Evolutionary conservation across 1,140 invertebrate genomes (phyloP).

Genomic region (Trialeurodes vaporariorum): DNA sequence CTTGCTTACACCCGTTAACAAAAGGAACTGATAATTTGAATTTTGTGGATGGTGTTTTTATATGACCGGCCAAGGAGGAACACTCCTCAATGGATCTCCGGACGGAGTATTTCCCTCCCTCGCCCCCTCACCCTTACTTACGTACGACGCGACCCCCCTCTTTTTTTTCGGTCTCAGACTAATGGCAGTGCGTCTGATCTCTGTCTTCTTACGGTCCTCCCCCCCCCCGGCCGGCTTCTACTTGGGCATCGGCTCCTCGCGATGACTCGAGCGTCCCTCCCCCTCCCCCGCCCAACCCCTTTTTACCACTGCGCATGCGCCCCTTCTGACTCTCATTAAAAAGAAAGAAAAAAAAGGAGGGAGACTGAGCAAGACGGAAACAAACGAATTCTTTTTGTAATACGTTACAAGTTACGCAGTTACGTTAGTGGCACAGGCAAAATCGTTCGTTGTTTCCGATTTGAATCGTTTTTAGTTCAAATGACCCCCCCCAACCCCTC

Average conservation of each 20-base stretch:
- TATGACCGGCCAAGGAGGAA: background rate
- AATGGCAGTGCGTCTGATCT: background rate
- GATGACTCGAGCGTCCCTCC: too few species aligned
- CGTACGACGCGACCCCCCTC: too few species aligned
- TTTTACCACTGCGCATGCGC: too few species aligned
- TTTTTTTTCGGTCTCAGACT: too few species aligned
- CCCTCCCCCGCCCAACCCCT: background rate
- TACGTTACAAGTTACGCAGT: background rate
- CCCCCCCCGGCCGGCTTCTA: too few species aligned
- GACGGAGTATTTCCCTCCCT: background rate
- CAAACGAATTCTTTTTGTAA: background rate
- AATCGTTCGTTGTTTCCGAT: too few species aligned
- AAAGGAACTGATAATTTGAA: background rate
- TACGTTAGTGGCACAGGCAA: too few species aligned
- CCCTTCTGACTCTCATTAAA: too few species aligned
- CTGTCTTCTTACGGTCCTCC: background rate
- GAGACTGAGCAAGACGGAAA: background rate
- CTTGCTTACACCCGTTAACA: background rate
- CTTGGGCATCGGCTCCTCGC: too few species aligned
- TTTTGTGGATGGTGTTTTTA: background rate
- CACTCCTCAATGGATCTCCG: background rate
- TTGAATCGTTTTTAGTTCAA: too few species aligned
- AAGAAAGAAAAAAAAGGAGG: too few species aligned
- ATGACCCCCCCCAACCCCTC: too few species aligned
- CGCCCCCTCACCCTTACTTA: background rate